Percentiles rank a stretch among this genome's conserved stretches.
Evolutionary conservation across 2,888 invertebrate genomes (phyloP).

Genomic region (Hoplodrina ambigua): DNA sequence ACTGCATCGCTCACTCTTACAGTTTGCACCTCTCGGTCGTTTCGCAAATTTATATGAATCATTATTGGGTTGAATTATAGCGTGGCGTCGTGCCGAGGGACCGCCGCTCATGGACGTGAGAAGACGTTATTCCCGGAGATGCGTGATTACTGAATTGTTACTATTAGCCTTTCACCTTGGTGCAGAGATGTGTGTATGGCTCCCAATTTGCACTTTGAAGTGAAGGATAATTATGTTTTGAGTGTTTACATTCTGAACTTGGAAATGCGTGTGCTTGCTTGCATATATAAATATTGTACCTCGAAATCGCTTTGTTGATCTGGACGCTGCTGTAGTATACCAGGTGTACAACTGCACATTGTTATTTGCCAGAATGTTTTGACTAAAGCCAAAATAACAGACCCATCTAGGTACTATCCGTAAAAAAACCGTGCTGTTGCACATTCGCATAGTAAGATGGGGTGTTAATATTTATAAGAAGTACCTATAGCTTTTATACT

Average conservation of each 20-base stretch:
- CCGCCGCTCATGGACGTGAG: constrained; percentile 69
- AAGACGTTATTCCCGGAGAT: constrained; percentile 66
- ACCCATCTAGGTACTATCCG: neutral
- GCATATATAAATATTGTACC: neutral
- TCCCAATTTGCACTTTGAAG: constrained; percentile 53
- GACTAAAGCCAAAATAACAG: neutral
- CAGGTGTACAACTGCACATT: neutral
- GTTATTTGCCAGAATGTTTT: neutral
- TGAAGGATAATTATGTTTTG: constrained; percentile 38
- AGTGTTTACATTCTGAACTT: constrained; percentile 22
- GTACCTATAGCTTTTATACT: too few relatives aligned
- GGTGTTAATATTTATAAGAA: too few relatives aligned
- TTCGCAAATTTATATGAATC: constrained; percentile 85
- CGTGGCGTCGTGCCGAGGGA: constrained; percentile 74
- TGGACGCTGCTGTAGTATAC: neutral
- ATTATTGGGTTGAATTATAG: constrained; percentile 85
- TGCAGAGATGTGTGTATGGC: constrained; percentile 42
- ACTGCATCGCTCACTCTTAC: constrained; percentile 79
- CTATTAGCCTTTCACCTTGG: constrained; percentile 60
- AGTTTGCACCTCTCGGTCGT: constrained; percentile 85
- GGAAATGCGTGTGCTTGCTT: constrained; percentile 11
- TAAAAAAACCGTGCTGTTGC: too few relatives aligned
- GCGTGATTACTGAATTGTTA: constrained; percentile 61
- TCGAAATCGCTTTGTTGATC: neutral
- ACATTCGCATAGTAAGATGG: too few relatives aligned